Evolutionary conservation across 2,797 vertebrate species (phyloP).

Genomic region (Periparus ater): DNA sequence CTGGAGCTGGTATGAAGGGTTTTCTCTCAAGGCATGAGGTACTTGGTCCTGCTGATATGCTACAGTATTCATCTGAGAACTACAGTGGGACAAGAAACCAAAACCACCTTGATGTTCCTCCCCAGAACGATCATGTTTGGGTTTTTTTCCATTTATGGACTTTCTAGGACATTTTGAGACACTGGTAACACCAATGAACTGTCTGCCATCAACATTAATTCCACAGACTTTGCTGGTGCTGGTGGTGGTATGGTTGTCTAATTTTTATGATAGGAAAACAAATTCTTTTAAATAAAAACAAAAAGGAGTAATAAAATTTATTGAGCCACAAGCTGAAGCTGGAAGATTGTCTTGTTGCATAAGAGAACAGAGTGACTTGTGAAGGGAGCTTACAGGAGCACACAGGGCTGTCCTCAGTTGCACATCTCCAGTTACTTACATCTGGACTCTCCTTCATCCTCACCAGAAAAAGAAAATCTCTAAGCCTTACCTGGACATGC

Average conservation of each 20-base stretch:
- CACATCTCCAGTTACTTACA: neutral
- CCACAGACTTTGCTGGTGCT: constrained; percentile 74
- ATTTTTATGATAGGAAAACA: constrained; percentile 80
- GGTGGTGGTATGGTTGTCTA: constrained; percentile 74
- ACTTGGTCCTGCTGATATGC: constrained; percentile 56
- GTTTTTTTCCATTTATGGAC: constrained; percentile 55
- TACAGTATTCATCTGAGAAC: constrained; percentile 66
- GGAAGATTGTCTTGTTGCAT: constrained; percentile 65
- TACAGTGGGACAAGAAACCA: constrained; percentile 60
- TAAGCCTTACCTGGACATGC: constrained; percentile 27
- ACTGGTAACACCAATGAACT: constrained; percentile 62
- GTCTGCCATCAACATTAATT: constrained; percentile 74
- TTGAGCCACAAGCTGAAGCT: constrained; percentile 74
- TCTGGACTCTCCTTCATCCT: constrained; percentile 21
- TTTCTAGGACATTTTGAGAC: constrained; percentile 56
- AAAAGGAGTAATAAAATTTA: constrained; percentile 79
- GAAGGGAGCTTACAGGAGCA: constrained; percentile 40
- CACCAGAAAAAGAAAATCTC: neutral
- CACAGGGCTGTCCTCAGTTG: constrained; percentile 30
- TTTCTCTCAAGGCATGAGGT: constrained; percentile 62
- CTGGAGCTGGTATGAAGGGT: constrained; percentile 92
- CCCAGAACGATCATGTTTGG: constrained; percentile 47
- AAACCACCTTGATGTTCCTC: constrained; percentile 60
- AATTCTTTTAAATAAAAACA: constrained; percentile 81
- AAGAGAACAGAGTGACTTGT: constrained; percentile 51